phyloP scores from a whole-genome alignment of 1,140 invertebrate genomes.

The Drosophila quadrilineata region DNA sequence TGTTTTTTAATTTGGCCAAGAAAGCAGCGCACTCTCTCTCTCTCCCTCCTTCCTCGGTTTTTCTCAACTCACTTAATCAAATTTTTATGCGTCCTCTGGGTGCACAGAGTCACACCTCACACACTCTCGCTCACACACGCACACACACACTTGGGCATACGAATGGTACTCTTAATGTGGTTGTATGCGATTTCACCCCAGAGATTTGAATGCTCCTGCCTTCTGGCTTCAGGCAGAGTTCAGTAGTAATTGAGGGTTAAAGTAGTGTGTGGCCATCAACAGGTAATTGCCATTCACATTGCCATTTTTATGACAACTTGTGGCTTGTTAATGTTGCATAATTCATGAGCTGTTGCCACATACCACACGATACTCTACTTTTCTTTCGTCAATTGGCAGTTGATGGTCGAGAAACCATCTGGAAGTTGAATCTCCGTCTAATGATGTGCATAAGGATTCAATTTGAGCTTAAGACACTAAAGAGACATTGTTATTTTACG shows the following conservation, averaged over 20 bases:
- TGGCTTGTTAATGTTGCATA: conserved; percentile 69
- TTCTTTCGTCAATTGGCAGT: no score
- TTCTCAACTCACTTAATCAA: conserved; percentile 7
- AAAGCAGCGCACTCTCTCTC: conserved; percentile 49
- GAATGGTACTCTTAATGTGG: conserved; percentile 6
- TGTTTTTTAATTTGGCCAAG: conserved; percentile 53
- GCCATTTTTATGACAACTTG: conserved; percentile 72
- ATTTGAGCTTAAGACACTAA: no score
- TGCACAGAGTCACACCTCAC: conserved; percentile 14
- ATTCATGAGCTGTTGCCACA: conserved; percentile 47
- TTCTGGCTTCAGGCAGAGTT: not conserved
- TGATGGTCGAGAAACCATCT: no score
- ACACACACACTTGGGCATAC: not conserved
- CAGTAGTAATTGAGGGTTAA: conserved; percentile 78
- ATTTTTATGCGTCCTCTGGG: no score
- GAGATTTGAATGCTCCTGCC: conserved; percentile 25
- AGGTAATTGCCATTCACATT: conserved; percentile 64
- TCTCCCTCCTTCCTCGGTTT: conserved; percentile 54
- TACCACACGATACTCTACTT: no score
- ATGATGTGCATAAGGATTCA: no score
- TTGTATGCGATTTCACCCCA: conserved; percentile 63
- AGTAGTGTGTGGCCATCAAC: conserved; percentile 65
- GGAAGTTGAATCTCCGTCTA: no score
- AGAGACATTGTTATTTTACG: no score
- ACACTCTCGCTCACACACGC: conserved; percentile 5